Evolutionary conservation across 2,888 invertebrate genomes (phyloP).

Genomic region (Ecliptopera silaceata): DNA sequence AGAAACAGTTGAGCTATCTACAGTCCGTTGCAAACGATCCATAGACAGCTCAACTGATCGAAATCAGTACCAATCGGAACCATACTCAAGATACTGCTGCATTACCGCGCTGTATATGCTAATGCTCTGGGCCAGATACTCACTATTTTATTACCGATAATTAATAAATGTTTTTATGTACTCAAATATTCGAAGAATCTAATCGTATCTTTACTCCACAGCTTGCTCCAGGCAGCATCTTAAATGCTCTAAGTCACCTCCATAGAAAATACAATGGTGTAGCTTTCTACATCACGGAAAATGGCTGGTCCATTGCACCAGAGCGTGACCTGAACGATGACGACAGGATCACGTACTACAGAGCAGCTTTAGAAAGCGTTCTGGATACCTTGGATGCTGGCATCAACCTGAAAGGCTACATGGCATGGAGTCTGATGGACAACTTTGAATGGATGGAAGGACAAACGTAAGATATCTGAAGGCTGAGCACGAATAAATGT

Average conservation of each 20-base stretch:
- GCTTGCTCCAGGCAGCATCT: constrained; percentile 83
- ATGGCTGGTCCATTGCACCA: constrained; percentile 76
- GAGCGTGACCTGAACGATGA: constrained; percentile 63
- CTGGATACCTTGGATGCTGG: constrained; percentile 72
- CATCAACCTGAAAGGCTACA: constrained; percentile 78
- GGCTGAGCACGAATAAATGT: too few species aligned
- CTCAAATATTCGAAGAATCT: not conserved
- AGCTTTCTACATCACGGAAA: constrained; percentile 84
- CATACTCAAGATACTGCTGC: too few species aligned
- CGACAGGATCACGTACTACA: constrained; percentile 67
- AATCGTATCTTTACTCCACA: constrained; percentile 35
- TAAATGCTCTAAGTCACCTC: constrained; percentile 77
- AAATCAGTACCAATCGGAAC: too few species aligned
- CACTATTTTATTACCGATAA: too few species aligned
- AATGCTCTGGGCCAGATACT: too few species aligned
- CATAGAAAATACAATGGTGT: constrained; percentile 76
- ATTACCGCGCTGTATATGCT: too few species aligned
- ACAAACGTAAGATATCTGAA: constrained; percentile 77
- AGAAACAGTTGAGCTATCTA: too few species aligned
- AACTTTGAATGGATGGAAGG: constrained; percentile 85
- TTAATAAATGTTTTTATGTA: too few species aligned
- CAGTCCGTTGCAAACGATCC: too few species aligned
- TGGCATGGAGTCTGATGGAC: constrained; percentile 85
- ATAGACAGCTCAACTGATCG: too few species aligned
- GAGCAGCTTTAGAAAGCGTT: constrained; percentile 67